Percentiles rank a stretch among this genome's conserved stretches.
Evolutionary conservation across 2,888 invertebrate species (phyloP).

Genomic region (Cyclophora albipunctata): DNA sequence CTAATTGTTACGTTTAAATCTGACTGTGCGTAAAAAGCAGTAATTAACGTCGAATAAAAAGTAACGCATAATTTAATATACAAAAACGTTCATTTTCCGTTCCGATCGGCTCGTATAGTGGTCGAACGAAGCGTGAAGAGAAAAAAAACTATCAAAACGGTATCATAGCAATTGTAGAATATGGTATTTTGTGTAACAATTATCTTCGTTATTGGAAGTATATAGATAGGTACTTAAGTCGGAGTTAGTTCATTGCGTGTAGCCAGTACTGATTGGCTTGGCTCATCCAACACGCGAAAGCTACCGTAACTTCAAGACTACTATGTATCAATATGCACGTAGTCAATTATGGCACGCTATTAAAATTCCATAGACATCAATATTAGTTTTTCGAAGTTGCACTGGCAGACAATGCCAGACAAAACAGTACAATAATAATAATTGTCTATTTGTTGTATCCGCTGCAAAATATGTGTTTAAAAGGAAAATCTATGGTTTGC

Average conservation of each 20-base stretch:
- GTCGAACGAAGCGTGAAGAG: conserved; percentile 7
- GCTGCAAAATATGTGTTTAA: too few relatives aligned
- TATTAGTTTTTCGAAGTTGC: too few relatives aligned
- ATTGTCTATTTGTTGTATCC: too few relatives aligned
- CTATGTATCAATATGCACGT: too few relatives aligned
- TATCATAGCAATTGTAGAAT: conserved; percentile 18
- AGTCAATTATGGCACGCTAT: too few relatives aligned
- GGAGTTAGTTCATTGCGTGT: conserved; percentile 23
- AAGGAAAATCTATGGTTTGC: too few relatives aligned
- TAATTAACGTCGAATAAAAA: conserved; percentile 10
- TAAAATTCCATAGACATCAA: too few relatives aligned
- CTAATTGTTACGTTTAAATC: conserved; percentile 9
- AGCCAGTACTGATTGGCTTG: too few relatives aligned
- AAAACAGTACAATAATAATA: too few relatives aligned
- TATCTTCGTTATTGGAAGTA: conserved; percentile 23
- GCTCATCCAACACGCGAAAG: conserved; percentile 23
- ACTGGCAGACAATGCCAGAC: too few relatives aligned
- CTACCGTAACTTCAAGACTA: conserved; percentile 20
- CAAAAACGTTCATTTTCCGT: conserved; percentile 8
- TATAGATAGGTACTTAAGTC: conserved; percentile 12
- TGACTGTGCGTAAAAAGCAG: conserved; percentile 10
- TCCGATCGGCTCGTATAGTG: conserved; percentile 10
- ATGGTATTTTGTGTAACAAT: conserved; percentile 32
- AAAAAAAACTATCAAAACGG: conserved; percentile 8
- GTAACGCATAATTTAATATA: conserved; percentile 4